Percentiles rank a stretch among this genome's conserved stretches.
Evolutionary conservation across 2,113 vertebrate species (phyloP).

Genomic region (Brachypteracias leptosomus): DNA sequence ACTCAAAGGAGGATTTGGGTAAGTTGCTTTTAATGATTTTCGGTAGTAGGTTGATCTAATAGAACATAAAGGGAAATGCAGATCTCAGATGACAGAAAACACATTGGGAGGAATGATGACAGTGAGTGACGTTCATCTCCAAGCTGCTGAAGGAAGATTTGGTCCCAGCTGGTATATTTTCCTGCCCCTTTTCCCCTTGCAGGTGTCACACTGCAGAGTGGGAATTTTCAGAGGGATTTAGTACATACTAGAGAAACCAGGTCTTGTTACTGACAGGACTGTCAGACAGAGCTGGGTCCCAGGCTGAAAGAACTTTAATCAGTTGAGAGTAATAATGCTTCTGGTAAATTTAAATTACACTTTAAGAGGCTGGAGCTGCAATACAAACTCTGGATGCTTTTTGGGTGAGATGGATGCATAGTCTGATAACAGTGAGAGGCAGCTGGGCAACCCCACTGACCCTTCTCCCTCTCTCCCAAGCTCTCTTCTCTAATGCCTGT

Average conservation of each 20-base stretch:
- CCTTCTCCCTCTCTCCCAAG: not conserved
- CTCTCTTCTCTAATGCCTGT: not conserved
- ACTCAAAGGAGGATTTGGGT: constrained; percentile 4
- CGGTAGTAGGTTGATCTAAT: not conserved
- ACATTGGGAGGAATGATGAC: not conserved
- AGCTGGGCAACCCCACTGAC: not conserved
- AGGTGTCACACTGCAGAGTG: not conserved
- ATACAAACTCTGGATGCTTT: not conserved
- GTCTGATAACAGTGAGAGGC: not conserved
- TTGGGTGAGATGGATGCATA: not conserved
- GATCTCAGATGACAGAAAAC: not conserved
- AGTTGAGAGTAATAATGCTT: not conserved
- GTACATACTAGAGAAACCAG: not conserved
- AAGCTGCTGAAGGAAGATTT: not conserved
- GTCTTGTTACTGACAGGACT: accelerated
- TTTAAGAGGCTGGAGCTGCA: not conserved
- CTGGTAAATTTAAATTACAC: not conserved
- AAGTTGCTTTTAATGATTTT: constrained; percentile 13
- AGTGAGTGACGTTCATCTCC: not conserved
- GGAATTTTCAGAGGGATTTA: not conserved
- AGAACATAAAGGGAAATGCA: not conserved
- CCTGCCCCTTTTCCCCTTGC: not conserved
- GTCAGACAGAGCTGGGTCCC: not conserved
- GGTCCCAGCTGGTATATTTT: not conserved
- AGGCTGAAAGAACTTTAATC: not conserved